Evolutionary conservation across 53 echinoderm and acorn worm genomes (phyloP).

Genomic region (Apostichopus leukothele): DNA sequence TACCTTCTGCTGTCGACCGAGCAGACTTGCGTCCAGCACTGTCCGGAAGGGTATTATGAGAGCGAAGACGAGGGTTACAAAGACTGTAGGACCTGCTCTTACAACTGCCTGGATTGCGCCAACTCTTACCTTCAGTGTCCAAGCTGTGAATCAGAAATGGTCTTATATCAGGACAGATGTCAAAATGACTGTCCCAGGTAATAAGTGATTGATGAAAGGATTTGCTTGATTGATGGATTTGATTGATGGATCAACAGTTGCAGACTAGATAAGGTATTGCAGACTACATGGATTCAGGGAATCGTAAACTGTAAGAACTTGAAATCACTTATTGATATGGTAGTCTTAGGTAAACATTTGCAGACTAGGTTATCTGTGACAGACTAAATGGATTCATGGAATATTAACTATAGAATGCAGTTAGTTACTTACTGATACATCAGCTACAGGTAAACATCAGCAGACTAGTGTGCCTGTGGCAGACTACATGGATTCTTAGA

Average conservation of each 20-base stretch:
- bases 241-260: neutral
- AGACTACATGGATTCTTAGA: too few relatives aligned
- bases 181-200: constrained; percentile 74
- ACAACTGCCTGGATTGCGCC: constrained; percentile 78
- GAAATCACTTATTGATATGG: neutral
- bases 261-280: neutral
- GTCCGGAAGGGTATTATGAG: constrained; percentile 82
- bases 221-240: neutral
- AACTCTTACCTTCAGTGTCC: constrained; percentile 72
- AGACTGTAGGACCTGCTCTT: constrained; percentile 87
- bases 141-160: constrained; percentile 69
- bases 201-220: neutral
- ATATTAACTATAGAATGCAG: too few relatives aligned
- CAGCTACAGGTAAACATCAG: too few relatives aligned
- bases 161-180: constrained; percentile 70
- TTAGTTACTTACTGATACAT: too few relatives aligned
- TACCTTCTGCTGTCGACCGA: constrained; percentile 61
- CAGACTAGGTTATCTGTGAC: too few relatives aligned
- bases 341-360: neutral
- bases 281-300: too few relatives aligned
- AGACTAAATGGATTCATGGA: too few relatives aligned
- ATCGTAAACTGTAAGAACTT: neutral
- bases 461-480: too few relatives aligned
- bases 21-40: constrained; percentile 63
- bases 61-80: constrained; percentile 52